Percentiles rank a stretch among this genome's conserved stretches.
Conservation (phyloP, 2,888 invertebrate species). For the Cataglyphis cursor region DNA sequence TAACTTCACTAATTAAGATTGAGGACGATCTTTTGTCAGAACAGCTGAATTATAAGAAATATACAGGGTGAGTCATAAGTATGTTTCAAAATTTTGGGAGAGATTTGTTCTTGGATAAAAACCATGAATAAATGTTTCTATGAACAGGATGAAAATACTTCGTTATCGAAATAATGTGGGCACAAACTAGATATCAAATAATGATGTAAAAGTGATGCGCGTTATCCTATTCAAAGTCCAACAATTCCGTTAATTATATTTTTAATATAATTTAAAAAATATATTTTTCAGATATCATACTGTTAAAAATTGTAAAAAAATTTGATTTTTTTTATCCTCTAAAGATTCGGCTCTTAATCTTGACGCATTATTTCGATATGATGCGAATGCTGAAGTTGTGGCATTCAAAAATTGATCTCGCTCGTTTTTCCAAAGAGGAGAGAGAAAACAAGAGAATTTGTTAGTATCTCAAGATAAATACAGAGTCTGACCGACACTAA, state of each 20-base stretch:
- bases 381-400: slow-evolving; percentile 13
- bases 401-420: slow-evolving; percentile 3
- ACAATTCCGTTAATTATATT: too few species aligned
- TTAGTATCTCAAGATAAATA: slow-evolving; percentile 52
- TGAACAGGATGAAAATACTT: neutral
- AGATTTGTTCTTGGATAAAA: too few species aligned
- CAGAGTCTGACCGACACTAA: slow-evolving; percentile 35
- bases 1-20: too few species aligned
- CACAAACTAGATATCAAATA: neutral
- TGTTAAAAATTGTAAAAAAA: too few species aligned
- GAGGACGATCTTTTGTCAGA: too few species aligned
- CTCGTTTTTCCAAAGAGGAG: slow-evolving; percentile 26
- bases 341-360: neutral
- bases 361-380: slow-evolving; percentile 15
- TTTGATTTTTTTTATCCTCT: too few species aligned
- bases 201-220: neutral
- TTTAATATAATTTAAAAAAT: too few species aligned
- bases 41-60: too few species aligned
- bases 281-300: too few species aligned
- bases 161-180: neutral
- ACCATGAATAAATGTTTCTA: neutral
- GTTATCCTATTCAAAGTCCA: too few species aligned
- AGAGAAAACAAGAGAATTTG: neutral
- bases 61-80: too few species aligned
- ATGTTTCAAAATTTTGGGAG: too few species aligned